phyloP scores from a whole-genome alignment of 2,797 vertebrate species.

The Gallinago stenura region DNA sequence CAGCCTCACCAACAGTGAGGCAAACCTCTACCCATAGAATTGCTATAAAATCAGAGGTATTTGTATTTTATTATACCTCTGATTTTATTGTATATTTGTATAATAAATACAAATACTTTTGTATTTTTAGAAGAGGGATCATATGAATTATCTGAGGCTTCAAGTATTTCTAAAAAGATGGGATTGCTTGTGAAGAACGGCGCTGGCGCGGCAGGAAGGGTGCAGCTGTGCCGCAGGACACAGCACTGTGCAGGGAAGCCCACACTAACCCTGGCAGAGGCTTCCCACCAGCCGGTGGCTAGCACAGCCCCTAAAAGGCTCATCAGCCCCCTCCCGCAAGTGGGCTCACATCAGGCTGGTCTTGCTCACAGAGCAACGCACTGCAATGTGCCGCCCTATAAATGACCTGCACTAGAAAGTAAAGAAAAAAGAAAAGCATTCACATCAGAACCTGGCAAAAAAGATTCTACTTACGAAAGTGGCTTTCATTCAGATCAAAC shows the following conservation, averaged over 20 bases:
- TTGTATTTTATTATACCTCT: neutral
- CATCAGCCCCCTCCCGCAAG: neutral
- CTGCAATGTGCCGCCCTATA: neutral
- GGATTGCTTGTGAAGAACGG: neutral
- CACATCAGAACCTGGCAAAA: fast-evolving
- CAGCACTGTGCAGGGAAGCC: neutral
- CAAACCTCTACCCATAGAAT: neutral
- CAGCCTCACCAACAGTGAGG: neutral
- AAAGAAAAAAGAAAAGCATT: neutral
- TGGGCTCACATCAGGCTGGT: neutral
- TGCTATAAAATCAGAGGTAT: neutral
- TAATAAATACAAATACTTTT: neutral
- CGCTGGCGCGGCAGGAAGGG: neutral
- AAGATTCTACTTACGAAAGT: neutral
- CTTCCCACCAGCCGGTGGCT: neutral
- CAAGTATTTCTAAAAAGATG: neutral
- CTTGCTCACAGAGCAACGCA: neutral
- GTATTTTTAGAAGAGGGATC: neutral
- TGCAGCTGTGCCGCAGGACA: neutral
- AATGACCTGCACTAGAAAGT: neutral
- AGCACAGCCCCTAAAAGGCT: neutral
- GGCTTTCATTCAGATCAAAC: neutral
- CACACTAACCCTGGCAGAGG: neutral
- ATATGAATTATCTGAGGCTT: neutral
- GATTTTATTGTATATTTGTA: too few relatives aligned